Evolutionary conservation across 2,797 vertebrate species (phyloP), one percentile per base, ranked within the genome.

Genomic region (Cheirogaleus major): DNA sequence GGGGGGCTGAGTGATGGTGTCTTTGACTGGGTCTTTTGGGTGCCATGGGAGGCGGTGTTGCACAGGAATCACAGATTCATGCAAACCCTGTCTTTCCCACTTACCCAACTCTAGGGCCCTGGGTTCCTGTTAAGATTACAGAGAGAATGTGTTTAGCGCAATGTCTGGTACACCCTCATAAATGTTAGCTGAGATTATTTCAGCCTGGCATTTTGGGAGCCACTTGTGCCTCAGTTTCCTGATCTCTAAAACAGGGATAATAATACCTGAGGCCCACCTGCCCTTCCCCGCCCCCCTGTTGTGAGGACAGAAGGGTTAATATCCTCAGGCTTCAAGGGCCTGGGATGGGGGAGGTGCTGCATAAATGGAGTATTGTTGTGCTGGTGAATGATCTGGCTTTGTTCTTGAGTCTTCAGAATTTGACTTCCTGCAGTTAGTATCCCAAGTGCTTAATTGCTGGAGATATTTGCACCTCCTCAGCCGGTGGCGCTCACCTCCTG

Each of bases 291-390:
- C 13, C 5, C 5, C 17, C 43, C 22, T 20, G 27, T 32, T 65
- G 35, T 30, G 75, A 90, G 45, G 84, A 22, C 7, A 0, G 30
- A 93, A 89, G 96, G 93, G 96, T 98, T 98, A 97, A 97, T 61
- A 81, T 75, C 41, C 61, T 78, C 14, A 1, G 30, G 76, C 91
- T 72, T 48, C 4, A 35, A 94, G 73, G 72, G 89, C 96, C 59
- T 65, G 81, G 83, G 50, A 43, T 88, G 91, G 94, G 97, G 97
- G 96, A 95, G 93, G 96, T 70, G 59, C 63, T 4, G 0, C 69
- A 91, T 95, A 96, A 97, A 97, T 85, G 82, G 97, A 41, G 95
- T 41, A 95, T 97, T 97, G 96, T 98, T 97, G 94, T 90, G 85
- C 41, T 88, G 70, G 52, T 96, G 93, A 97, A 96, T 93, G 97